Evolutionary conservation across 1,140 invertebrate species (phyloP), one percentile per base, ranked within the genome.

Genomic region (Sycophaga agraensis): DNA sequence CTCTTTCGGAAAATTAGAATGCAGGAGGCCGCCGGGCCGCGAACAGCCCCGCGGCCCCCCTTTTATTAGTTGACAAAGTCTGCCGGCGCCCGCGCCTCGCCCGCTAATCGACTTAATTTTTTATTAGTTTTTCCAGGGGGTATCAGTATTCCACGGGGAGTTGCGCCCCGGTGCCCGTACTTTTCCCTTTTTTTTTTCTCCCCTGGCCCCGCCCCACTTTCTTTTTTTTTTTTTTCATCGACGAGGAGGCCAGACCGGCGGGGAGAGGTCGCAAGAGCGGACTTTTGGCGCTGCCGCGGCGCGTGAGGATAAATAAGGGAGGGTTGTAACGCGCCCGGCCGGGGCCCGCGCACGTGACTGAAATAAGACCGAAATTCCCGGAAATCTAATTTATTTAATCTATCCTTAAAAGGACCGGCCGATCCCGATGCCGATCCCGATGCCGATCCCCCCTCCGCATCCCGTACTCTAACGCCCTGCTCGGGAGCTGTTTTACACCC

Each of bases 61-160:
- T 26, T 46, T 43, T 45, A 35, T 45, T 26, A 1, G 17, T 9
- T 16, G 8, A 6, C 26, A 17, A n/a, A n/a, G n/a, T n/a, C 0
- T 48, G 1, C 31, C 5, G 28, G 28, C n/a, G n/a, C n/a, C n/a
- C n/a, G n/a, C n/a, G n/a, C n/a, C n/a, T n/a, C 46, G 53, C 56
- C 53, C 60, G 26, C 53, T 62, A 56, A 62, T 62, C 45, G 35
- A 62, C 56, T 62, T 62, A 62, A 62, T 62, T 62, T 56, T 56
- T 62, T 56, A 56, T 58, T 58, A 58, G 43, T 49, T 46, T 39
- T n/a, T n/a, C 19, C 7, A 55, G 31, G 22, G 21, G 24, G 24
- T 37, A 62, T 62, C 45, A 62, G 60, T 62, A 62, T 62, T 62
- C 60, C 39, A 17, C 1, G 9, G 19, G 21, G 60, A 16, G 28